Percentiles rank a stretch among this genome's conserved stretches.
phyloP scores from a whole-genome alignment of 2,888 invertebrate genomes.

The Silvanus unidentatus region DNA sequence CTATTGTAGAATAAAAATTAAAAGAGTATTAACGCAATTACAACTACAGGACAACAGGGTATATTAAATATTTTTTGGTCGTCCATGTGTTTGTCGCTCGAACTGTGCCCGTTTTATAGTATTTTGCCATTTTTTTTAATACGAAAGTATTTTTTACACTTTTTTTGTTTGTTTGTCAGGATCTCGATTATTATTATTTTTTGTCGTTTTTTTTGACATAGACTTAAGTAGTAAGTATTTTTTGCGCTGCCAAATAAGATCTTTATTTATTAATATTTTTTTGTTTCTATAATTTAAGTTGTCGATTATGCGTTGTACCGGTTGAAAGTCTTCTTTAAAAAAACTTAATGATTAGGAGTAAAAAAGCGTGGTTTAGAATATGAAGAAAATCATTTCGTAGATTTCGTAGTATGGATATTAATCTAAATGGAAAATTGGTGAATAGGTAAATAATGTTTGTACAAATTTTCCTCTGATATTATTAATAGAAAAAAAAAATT shows the following conservation, averaged over 20 bases:
- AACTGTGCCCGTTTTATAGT: constrained; percentile 2
- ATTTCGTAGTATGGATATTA: constrained; percentile 3
- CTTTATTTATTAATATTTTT: constrained; percentile 15
- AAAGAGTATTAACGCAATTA: too few species aligned
- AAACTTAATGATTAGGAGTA: too few species aligned
- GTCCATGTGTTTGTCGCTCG: constrained; percentile 5
- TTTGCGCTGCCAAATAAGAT: constrained; percentile 26
- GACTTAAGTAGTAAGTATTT: constrained; percentile 19
- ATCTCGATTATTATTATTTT: constrained; percentile 15
- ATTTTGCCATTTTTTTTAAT: constrained; percentile 2
- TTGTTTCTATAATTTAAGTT: constrained; percentile 9
- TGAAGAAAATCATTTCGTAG: constrained; percentile 3
- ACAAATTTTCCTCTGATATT: constrained; percentile 24
- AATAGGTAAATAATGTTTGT: constrained; percentile 13
- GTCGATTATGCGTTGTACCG: not conserved
- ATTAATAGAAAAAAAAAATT: constrained; percentile 16
- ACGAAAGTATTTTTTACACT: constrained; percentile 11
- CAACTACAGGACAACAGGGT: too few species aligned
- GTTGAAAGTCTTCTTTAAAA: constrained; percentile 16
- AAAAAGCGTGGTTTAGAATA: constrained; percentile 4
- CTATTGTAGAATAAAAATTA: too few species aligned
- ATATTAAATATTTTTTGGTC: too few species aligned
- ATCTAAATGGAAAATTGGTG: constrained; percentile 12
- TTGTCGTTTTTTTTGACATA: constrained; percentile 16
- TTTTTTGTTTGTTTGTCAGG: constrained; percentile 12